A percentile compares a stretch with the other conserved stretches of the same genome.
Conservation (phyloP, 2,113 vertebrate genomes). For the Bagarius yarrelli region DNA sequence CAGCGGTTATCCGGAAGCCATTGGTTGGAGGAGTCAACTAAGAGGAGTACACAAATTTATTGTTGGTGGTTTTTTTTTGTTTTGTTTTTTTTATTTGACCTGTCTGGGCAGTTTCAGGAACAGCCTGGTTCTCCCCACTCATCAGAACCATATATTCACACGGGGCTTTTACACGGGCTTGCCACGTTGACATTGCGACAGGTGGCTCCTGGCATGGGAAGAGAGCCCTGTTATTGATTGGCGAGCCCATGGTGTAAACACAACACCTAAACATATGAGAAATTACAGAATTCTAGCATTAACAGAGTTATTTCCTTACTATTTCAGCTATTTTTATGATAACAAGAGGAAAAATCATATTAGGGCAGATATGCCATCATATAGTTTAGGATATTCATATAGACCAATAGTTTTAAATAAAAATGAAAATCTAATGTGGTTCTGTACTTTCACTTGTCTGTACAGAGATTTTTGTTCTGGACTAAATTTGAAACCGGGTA, state of each 20-base stretch:
- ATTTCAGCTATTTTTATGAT: too few species aligned
- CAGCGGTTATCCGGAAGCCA: neutral
- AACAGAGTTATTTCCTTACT: too few species aligned
- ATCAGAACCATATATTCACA: constrained; percentile 84
- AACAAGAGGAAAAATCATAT: too few species aligned
- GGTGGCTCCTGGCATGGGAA: constrained; percentile 97
- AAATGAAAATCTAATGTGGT: too few species aligned
- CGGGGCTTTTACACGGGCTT: constrained; percentile 81
- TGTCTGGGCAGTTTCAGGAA: constrained; percentile 72
- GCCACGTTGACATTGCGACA: constrained; percentile 98
- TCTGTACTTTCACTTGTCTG: too few species aligned
- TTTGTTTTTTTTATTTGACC: constrained; percentile 65
- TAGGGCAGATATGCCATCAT: too few species aligned
- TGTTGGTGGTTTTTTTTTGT: too few species aligned
- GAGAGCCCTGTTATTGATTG: constrained; percentile 97
- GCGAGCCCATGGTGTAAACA: constrained; percentile 93
- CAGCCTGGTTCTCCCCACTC: constrained; percentile 89
- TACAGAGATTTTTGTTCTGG: too few species aligned
- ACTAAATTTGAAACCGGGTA: too few species aligned
- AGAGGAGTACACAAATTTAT: neutral
- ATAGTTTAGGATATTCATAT: too few species aligned
- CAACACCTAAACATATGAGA: constrained; percentile 78
- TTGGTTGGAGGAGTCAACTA: neutral
- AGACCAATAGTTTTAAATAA: too few species aligned
- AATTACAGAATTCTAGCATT: too few species aligned